Evolutionary conservation across 1,140 invertebrate genomes (phyloP).

Genomic region (Medauroidea extradentata): DNA sequence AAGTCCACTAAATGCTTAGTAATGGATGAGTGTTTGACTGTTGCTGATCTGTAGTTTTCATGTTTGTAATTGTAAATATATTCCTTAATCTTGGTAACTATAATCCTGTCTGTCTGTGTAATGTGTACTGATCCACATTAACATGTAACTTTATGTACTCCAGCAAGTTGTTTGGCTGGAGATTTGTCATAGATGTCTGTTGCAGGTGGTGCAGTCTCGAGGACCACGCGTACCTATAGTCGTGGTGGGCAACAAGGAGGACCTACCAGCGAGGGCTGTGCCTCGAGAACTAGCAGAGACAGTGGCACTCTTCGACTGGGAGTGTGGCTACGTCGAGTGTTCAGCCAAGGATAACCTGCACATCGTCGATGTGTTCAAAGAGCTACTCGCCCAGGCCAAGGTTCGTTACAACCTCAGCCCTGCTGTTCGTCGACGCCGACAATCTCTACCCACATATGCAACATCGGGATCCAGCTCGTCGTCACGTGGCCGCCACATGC

Average conservation of each 20-base stretch:
- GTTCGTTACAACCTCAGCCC: slow-evolving; percentile 49
- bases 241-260: slow-evolving; percentile 53
- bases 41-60: too few species aligned
- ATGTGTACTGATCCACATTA: too few species aligned
- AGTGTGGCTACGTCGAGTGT: slow-evolving; percentile 51
- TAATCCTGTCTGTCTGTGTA: too few species aligned
- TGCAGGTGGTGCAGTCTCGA: slow-evolving; percentile 32
- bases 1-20: too few species aligned
- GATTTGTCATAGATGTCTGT: background rate
- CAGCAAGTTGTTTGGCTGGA: too few species aligned
- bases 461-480: slow-evolving; percentile 11
- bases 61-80: too few species aligned
- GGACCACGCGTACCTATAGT: slow-evolving; percentile 47
- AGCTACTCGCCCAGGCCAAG: slow-evolving; percentile 51
- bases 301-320: slow-evolving; percentile 49
- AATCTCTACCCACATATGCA: slow-evolving; percentile 44
- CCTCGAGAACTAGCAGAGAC: slow-evolving; percentile 44
- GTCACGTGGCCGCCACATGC: slow-evolving; percentile 23
- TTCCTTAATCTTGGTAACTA: too few species aligned
- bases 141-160: too few species aligned
- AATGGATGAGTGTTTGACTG: too few species aligned
- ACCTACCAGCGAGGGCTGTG: slow-evolving; percentile 37
- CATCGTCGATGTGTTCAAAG: slow-evolving; percentile 42
- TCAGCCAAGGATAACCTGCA: slow-evolving; percentile 50
- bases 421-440: slow-evolving; percentile 44